phyloP scores from a whole-genome alignment of 2,113 vertebrate species.

The Crypturellus undulatus region DNA sequence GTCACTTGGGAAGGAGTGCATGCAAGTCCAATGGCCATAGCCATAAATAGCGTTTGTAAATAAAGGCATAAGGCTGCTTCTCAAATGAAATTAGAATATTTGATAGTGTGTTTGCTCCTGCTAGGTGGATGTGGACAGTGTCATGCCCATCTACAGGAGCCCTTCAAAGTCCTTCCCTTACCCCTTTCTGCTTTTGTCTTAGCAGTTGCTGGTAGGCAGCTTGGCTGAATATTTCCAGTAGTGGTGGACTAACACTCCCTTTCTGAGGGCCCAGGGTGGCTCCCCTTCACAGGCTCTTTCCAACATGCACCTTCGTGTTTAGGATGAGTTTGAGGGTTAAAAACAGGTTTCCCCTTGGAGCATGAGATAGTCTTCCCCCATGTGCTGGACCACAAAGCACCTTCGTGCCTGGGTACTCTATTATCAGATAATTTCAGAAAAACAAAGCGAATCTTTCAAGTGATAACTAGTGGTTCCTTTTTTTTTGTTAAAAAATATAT shows the following conservation, averaged over 20 bases:
- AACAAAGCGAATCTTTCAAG: background rate
- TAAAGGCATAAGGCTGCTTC: background rate
- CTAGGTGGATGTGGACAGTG: fast-evolving
- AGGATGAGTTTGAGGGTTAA: background rate
- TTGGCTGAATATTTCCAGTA: background rate
- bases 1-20: background rate
- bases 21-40: too few species aligned
- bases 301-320: background rate
- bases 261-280: background rate
- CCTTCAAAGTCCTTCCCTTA: background rate
- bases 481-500: background rate
- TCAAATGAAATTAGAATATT: background rate
- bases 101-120: background rate
- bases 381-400: background rate
- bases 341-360: background rate
- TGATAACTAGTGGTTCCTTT: background rate
- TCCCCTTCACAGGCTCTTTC: background rate
- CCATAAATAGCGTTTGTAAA: background rate
- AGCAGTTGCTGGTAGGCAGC: background rate
- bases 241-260: background rate
- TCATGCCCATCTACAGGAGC: fast-evolving
- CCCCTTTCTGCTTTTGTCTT: background rate
- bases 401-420: background rate
- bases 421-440: background rate
- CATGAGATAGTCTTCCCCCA: background rate